Conservation (phyloP, 1,140 invertebrate species). For the Heliconius himera region DNA sequence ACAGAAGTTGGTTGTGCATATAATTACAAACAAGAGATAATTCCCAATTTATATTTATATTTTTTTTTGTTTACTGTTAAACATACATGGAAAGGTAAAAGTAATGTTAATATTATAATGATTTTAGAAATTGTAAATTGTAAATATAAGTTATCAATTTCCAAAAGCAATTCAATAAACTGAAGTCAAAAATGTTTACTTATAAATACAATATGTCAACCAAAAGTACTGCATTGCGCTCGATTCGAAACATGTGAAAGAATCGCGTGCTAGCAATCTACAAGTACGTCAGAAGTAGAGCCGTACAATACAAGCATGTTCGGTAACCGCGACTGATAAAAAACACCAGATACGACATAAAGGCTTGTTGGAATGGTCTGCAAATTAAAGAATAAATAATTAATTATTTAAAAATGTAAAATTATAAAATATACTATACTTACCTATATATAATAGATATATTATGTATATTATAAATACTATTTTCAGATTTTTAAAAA, state of each 20-base stretch:
- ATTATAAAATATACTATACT: no score
- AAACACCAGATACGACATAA: constrained; percentile 10
- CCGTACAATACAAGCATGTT: constrained; percentile 3
- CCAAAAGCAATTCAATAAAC: not conserved
- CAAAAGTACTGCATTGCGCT: constrained; percentile 19
- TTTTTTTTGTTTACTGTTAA: no score
- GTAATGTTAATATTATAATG: not conserved
- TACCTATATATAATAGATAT: no score
- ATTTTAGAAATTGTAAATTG: not conserved
- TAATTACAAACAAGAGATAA: no score
- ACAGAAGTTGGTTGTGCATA: no score
- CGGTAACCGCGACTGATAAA: constrained; percentile 20
- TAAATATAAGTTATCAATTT: not conserved
- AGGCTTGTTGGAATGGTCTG: not conserved
- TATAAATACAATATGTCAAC: constrained; percentile 14
- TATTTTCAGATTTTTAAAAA: no score
- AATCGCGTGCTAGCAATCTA: constrained; percentile 18
- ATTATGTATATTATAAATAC: no score
- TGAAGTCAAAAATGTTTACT: not conserved
- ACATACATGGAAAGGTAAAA: not conserved
- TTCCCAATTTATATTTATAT: no score
- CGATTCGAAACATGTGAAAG: constrained; percentile 16
- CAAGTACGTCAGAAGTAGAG: constrained; percentile 19
- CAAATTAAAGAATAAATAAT: not conserved
- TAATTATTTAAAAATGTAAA: not conserved